Evolutionary conservation across 2,797 vertebrate species (phyloP), one percentile per base, ranked within the genome.

Genomic region (Buceros bicornis): DNA sequence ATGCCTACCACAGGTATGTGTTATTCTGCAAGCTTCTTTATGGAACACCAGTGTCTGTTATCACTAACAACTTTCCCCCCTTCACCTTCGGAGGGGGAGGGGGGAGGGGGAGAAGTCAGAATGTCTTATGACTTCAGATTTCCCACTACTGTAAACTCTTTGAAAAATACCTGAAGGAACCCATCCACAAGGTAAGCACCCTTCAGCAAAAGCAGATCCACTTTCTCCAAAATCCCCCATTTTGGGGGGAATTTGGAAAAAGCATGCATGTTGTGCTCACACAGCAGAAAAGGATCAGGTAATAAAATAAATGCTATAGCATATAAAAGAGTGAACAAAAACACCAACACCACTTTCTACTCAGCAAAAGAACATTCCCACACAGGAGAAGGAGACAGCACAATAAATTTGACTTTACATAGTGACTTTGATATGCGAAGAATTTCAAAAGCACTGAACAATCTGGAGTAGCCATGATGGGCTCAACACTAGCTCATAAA

Each of bases 371-470:
- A 87, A 64, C 3, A 7, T 87, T 93, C 29, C 93, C 71, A 74
- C 56, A 80, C 21, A 78, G 45, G 31, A 64, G 31, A 62, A 89
- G 42, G 35, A 73, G 61, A 85, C 16, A 86, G 35, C 22, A 74
- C 61, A 73, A 35, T 61, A 65, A 84, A 73, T 12, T 1, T 73
- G 21, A 70, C 64, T 94, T 82, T 80, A 93, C 35, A 53, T 94
- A 90, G 84, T 45, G 21, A 70, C 64, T 91, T 79, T 35, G 85
- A 88, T 65, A 94, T 66, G 84, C 48, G 91, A 93, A 87, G 62
- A 93, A 96, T 92, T 92, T 91, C 60, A 77, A 91, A 93, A 96
- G 35, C 58, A 70, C 51, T 18, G 28, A 77, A 89, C 37, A 77
- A 69, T 85, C 31, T 47, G 43, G 33, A 69, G 43, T 64, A 76